Conservation (phyloP, 1,140 invertebrate genomes). For the Lepidostoma basale region DNA sequence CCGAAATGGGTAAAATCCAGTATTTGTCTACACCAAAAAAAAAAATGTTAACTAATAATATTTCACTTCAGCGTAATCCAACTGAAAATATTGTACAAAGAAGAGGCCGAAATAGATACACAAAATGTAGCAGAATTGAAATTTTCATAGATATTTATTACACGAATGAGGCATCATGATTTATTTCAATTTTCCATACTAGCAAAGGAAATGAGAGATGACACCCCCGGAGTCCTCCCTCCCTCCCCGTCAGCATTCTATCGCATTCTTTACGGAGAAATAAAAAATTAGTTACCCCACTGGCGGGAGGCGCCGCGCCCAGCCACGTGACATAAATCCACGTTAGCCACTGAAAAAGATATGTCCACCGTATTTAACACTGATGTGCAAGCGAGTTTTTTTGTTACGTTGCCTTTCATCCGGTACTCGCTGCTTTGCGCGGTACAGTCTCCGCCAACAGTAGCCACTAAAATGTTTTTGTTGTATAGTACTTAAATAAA, state of each 20-base stretch:
- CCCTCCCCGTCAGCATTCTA: slow-evolving; percentile 9
- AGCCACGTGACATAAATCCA: slow-evolving; percentile 44
- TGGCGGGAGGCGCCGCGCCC: not conserved
- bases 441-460: too few species aligned
- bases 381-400: slow-evolving; percentile 45
- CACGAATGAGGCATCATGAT: slow-evolving; percentile 26
- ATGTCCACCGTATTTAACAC: slow-evolving; percentile 47
- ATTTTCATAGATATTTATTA: slow-evolving; percentile 13
- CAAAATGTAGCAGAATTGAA: not conserved
- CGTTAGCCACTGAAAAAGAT: slow-evolving; percentile 46
- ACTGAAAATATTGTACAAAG: too few species aligned
- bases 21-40: too few species aligned
- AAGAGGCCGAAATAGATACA: too few species aligned
- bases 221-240: not conserved
- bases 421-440: slow-evolving; percentile 36
- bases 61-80: too few species aligned
- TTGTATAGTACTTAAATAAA: too few species aligned
- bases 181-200: slow-evolving; percentile 39
- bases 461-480: too few species aligned
- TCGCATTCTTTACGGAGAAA: slow-evolving; percentile 36
- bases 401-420: slow-evolving; percentile 37
- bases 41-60: too few species aligned
- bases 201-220: slow-evolving; percentile 16
- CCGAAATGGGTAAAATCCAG: too few species aligned
- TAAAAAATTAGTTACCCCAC: slow-evolving; percentile 40